Evolutionary conservation across 2,888 invertebrate species (phyloP).

Genomic region (Ochropacha duplaris): DNA sequence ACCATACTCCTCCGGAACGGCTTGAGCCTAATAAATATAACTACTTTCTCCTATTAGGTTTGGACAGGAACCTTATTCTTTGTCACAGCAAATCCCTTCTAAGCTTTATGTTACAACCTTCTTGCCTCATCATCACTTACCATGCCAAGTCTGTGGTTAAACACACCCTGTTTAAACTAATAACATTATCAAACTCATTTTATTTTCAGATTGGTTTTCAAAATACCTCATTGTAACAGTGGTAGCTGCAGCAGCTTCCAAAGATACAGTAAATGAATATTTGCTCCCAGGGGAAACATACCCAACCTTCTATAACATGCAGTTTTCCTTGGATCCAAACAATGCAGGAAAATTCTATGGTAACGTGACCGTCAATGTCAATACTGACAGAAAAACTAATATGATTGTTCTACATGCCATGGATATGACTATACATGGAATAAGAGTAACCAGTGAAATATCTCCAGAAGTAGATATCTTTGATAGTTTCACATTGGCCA

Average conservation of each 20-base stretch:
- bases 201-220: too few relatives aligned
- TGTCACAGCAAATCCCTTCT: too few relatives aligned
- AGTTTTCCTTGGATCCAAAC: constrained; percentile 71
- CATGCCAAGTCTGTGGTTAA: too few relatives aligned
- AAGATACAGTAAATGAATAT: too few relatives aligned
- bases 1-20: too few relatives aligned
- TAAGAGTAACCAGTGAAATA: constrained; percentile 40
- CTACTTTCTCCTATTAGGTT: too few relatives aligned
- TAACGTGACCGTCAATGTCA: constrained; percentile 64
- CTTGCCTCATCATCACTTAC: too few relatives aligned
- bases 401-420: constrained; percentile 75
- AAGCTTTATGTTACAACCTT: too few relatives aligned
- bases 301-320: constrained; percentile 81
- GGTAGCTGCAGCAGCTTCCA: constrained; percentile 35
- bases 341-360: constrained; percentile 68
- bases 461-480: constrained; percentile 33
- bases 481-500: constrained; percentile 30
- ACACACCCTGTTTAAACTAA: too few relatives aligned
- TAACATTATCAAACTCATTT: too few relatives aligned
- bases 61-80: too few relatives aligned
- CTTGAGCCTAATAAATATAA: too few relatives aligned
- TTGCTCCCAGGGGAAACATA: constrained; percentile 77
- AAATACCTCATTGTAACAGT: constrained; percentile 16
- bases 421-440: constrained; percentile 54
- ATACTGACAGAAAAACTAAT: constrained; percentile 42